These are phyloP conservation scores for Mimachlamys varia DNA, from an alignment of 2,888 invertebrate genomes.

Conservation along the genomic window DNA sequence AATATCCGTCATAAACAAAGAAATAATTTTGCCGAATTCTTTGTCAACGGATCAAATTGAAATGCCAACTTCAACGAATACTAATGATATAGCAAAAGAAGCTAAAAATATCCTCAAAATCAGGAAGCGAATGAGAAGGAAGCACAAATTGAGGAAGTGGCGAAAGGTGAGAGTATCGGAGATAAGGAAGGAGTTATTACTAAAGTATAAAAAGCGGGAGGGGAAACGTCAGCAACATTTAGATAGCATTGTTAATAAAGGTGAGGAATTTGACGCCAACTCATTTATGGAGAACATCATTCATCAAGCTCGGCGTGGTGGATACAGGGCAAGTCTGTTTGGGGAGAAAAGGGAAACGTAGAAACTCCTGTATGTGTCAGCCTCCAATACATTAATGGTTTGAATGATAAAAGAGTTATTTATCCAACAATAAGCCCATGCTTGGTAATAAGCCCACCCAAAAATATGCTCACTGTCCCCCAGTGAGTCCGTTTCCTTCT, in stretches of 20 bases:
- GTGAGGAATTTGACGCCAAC: not conserved
- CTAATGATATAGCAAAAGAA: not conserved
- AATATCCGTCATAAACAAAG: not conserved
- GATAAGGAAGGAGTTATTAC: not conserved
- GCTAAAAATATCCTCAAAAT: slow-evolving; percentile 19
- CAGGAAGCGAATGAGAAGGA: not conserved
- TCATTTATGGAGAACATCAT: not conserved
- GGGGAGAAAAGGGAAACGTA: not conserved
- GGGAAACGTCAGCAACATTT: not conserved
- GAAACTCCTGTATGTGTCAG: not conserved
- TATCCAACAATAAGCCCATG: no score
- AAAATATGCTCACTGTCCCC: no score
- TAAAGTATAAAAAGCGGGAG: not conserved
- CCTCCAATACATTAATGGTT: not conserved
- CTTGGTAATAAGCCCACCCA: no score
- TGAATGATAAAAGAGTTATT: no score
- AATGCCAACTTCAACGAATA: not conserved
- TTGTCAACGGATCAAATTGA: not conserved
- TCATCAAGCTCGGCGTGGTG: not conserved
- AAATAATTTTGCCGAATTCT: not conserved
- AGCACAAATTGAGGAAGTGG: slow-evolving; percentile 1
- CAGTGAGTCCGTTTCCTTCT: no score
- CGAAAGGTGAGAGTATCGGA: not conserved
- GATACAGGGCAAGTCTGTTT: not conserved
- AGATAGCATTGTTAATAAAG: not conserved